A percentile compares a stretch with the other conserved stretches of the same genome.
Evolutionary conservation across 2,797 vertebrate species (phyloP).

Genomic region (Staurois parvus): DNA sequence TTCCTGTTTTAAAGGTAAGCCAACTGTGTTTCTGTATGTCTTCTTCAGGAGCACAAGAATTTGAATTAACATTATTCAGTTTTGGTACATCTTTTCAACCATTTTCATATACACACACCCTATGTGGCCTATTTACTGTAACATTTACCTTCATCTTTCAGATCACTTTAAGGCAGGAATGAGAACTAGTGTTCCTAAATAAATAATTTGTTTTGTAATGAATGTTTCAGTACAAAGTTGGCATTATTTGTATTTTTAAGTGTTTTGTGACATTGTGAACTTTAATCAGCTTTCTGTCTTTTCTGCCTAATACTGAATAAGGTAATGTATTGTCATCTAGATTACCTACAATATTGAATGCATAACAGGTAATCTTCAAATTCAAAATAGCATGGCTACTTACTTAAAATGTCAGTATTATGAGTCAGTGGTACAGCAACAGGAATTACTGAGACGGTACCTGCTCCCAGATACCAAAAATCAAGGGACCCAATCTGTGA

Average conservation of each 20-base stretch:
- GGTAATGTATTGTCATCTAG: slow-evolving; percentile 36
- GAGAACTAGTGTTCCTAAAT: slow-evolving; percentile 64
- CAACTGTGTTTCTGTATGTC: background rate
- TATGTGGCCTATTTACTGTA: background rate
- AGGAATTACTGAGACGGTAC: background rate
- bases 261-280: slow-evolving; percentile 62
- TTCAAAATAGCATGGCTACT: slow-evolving; percentile 11
- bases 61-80: background rate
- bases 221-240: slow-evolving; percentile 48
- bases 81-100: background rate
- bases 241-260: slow-evolving; percentile 58
- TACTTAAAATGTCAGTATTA: background rate
- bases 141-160: background rate
- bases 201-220: slow-evolving; percentile 63
- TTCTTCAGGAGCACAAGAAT: background rate
- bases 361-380: slow-evolving; percentile 32
- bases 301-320: slow-evolving; percentile 51
- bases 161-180: background rate
- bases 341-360: slow-evolving; percentile 43
- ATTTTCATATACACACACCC: background rate
- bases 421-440: background rate
- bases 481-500: background rate
- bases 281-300: slow-evolving; percentile 26
- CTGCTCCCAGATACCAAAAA: background rate
- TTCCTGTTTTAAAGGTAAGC: background rate